Base-by-base conservation (phyloP, 2,888 invertebrate species). In the Drosophila conformis region DNA sequence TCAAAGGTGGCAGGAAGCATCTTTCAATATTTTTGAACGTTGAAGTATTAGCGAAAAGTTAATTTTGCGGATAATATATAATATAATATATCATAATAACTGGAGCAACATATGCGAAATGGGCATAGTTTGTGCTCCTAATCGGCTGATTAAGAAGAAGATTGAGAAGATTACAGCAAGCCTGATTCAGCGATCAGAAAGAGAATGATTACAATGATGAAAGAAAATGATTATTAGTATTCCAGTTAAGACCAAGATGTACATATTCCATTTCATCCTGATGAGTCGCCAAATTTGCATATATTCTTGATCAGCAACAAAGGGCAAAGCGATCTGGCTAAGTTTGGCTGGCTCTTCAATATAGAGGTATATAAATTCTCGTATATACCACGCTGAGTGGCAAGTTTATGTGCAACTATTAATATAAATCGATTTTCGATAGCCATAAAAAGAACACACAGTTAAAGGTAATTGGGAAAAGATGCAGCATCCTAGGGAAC, bases 261-360 rank as follows among this genome's bases (percentile, higher is more conserved):
- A 29, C 3, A 38, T 18, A 0, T 18, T n/a, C 38, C 3, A 38
- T 38, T 38, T 38, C 1, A 40, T 21, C 21, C 21, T 21, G 42
- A 0, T 0, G 7, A 13, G 13, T 1, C 1, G 3, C 13, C 7
- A 0, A 15, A 15, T 15, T 13, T 7, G 1, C 3, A 21, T 18
- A 4, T 13, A 25, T 25, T 15, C 21, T 7, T 1, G 21, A 46
- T 15, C 46, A 25, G 46, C 8, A 46, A 8, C 21, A 15, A 42
- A 1, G 21, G 15, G 15, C 15, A 15, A 15, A 6, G 7, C 15
- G 36, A 36, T 15, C 10, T 10, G 10, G 10, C 33, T 10, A 33
- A 33, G 33, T 33, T 33, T 2, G 33, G 36, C 40, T n/a, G 2
- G 10, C 10, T 40, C n/a, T 5, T 40, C 10, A 40, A n/a, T n/a